Conservation (phyloP, 2,888 invertebrate genomes). For the Rhimphoctona megacephalus region DNA sequence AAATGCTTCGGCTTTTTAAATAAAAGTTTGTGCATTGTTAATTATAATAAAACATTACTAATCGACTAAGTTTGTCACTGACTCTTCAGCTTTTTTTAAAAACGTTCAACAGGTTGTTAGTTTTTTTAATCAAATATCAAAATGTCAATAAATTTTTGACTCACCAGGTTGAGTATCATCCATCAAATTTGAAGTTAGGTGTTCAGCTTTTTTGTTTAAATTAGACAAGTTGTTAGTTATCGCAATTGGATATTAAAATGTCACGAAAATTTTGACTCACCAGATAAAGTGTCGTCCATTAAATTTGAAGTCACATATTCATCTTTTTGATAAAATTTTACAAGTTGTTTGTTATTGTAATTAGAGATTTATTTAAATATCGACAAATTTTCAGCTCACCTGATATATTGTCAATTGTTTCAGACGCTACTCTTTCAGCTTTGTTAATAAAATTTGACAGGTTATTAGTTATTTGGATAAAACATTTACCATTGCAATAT, state of each 20-base stretch:
- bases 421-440: not conserved
- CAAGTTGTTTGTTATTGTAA: not conserved
- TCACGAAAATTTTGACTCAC: not conserved
- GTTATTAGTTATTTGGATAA: not conserved
- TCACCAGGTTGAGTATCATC: not conserved
- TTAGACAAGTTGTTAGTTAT: not conserved
- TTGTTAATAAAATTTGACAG: not conserved
- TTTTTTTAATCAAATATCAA: not conserved
- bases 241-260: not conserved
- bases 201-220: not conserved
- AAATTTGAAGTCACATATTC: not conserved
- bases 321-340: not conserved
- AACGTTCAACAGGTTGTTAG: not conserved
- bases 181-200: not conserved
- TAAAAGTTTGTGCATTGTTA: not conserved
- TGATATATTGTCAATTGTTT: not conserved
- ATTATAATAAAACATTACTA: not conserved
- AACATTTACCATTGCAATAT: not conserved
- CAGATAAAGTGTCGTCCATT: not conserved
- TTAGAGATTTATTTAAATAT: too few species aligned
- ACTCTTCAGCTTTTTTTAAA: not conserved
- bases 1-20: not conserved
- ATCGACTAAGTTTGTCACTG: not conserved
- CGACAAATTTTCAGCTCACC: not conserved
- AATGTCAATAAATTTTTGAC: not conserved